Conservation (phyloP, 1,140 invertebrate species). For the Microvelia longipes region DNA sequence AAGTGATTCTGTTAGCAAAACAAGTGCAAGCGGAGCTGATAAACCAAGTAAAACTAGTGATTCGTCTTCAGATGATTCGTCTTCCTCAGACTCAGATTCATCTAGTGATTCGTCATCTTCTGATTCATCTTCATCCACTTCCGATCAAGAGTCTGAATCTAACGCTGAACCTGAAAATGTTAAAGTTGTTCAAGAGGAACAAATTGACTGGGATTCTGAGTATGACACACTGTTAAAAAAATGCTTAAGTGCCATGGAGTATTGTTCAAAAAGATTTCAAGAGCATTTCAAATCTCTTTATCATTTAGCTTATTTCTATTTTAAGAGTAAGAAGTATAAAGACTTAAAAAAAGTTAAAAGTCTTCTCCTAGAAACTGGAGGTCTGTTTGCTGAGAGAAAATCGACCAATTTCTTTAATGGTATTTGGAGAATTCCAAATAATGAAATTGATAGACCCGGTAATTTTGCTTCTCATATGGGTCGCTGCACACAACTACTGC, state of each 20-base stretch:
- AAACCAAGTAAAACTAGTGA: not conserved
- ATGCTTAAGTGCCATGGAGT: constrained; percentile 62
- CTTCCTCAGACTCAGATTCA: constrained; percentile 6
- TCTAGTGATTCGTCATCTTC: constrained; percentile 9
- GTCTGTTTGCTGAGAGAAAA: constrained; percentile 73
- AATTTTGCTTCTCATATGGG: constrained; percentile 84
- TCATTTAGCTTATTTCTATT: constrained; percentile 68
- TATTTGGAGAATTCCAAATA: constrained; percentile 76
- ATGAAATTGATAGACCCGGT: constrained; percentile 80
- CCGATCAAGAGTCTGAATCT: constrained; percentile 4
- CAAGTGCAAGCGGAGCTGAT: not conserved
- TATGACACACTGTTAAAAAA: constrained; percentile 28
- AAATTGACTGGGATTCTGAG: not conserved
- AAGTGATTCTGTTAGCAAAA: not conserved
- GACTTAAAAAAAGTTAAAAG: constrained; percentile 52
- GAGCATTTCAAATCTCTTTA: constrained; percentile 89
- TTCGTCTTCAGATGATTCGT: not conserved
- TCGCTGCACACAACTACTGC: constrained; percentile 57
- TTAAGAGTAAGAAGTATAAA: constrained; percentile 49
- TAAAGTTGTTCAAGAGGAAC: constrained; percentile 3
- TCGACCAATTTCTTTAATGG: constrained; percentile 81
- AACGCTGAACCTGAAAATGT: not conserved
- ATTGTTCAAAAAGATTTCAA: constrained; percentile 68
- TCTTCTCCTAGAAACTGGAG: constrained; percentile 51
- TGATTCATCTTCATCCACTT: constrained; percentile 11